Evolutionary conservation across 1,140 invertebrate species (phyloP), one percentile per base, ranked within the genome.

Genomic region (Eufriesea mexicana): DNA sequence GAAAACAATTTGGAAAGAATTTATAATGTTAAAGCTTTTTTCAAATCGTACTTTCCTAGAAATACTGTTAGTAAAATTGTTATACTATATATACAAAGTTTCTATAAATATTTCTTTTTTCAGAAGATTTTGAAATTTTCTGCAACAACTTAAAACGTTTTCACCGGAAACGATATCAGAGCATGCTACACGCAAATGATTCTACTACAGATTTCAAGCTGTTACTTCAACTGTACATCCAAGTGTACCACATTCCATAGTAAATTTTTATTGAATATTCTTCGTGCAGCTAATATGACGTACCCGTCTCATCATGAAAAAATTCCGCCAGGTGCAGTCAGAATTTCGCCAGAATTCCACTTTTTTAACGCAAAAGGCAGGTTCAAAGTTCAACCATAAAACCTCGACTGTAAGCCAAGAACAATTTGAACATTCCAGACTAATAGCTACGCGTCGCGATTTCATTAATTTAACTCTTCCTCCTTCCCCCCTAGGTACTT

Each of bases 401-500:
- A 70, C 45, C 18, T 9, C 8, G n/a, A 28, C 5, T 16, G 16
- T 51, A 51, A 42, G 8, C n/a, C 1, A 51, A 23, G 25, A 51
- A 71, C 47, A 28, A 71, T 71, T 47, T 51, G 47, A 71, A 51
- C 47, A 28, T 71, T 71, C n/a, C 68, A 51, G 25, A 6, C 68
- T 70, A 70, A 70, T 51, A 71, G 47, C 8, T 14, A 7, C 67
- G 68, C 68, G 18, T 71, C n/a, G 47, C n/a, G 45, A 71, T 71
- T 71, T 71, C 68, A 71, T 71, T 71, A 47, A 51, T 28, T 51
- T 49, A n/a, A 68, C 45, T 68, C 42, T 51, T 28, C 68, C 9
- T 8, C 18, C n/a, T 28, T 51, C 10, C 47, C 51, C 47, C 18
- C 45, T 51, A 23, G 16, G 2, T 35, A 35, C 25, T 64, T 64